Evolutionary conservation across 2,797 vertebrate species (phyloP).

Genomic region (Echeneis naucrates): DNA sequence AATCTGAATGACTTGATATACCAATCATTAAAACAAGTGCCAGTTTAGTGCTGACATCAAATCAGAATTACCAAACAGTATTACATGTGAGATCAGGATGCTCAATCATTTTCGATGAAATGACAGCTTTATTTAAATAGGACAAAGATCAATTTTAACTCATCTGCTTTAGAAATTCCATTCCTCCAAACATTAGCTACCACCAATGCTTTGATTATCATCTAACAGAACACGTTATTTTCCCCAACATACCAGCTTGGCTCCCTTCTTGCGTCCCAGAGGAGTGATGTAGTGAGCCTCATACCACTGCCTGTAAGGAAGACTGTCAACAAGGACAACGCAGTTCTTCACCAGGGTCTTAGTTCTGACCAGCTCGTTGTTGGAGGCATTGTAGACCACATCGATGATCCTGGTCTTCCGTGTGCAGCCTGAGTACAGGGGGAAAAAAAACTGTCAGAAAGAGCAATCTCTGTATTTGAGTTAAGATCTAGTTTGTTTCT

Average conservation of each 20-base stretch:
- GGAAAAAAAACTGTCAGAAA: background rate
- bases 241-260: constrained; percentile 90
- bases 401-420: constrained; percentile 98
- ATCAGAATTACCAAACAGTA: too few relatives aligned
- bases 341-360: constrained; percentile 99
- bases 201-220: too few relatives aligned
- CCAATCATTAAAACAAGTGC: too few relatives aligned
- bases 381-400: constrained; percentile 98
- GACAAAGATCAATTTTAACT: background rate
- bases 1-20: background rate
- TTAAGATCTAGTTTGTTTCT: rapidly evolving
- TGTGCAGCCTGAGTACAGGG: constrained; percentile 89
- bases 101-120: too few relatives aligned
- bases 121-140: background rate
- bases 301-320: constrained; percentile 98
- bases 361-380: constrained; percentile 98
- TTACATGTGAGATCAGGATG: too few relatives aligned
- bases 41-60: too few relatives aligned
- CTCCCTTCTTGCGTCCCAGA: constrained; percentile 98
- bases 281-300: constrained; percentile 96
- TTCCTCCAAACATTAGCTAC: too few relatives aligned
- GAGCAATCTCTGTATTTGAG: rapidly evolving
- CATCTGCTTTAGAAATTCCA: too few relatives aligned
- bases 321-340: constrained; percentile 94
- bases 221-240: too few relatives aligned